Conservation (phyloP, 2,888 invertebrate genomes). For the Synergus gifuensis region DNA sequence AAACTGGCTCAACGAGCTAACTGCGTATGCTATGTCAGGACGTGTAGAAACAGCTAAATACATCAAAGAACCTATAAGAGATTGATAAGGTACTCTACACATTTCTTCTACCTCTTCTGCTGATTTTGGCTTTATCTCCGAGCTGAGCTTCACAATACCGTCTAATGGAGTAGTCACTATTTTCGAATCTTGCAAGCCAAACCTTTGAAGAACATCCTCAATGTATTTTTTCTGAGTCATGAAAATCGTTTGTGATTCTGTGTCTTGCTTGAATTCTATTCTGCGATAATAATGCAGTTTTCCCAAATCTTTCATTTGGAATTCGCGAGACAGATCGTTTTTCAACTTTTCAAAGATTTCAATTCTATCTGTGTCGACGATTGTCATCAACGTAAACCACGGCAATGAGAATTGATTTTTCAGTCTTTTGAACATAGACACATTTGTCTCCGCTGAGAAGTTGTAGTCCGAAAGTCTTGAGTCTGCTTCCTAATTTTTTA, state of each 20-base stretch:
- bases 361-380: constrained; percentile 51
- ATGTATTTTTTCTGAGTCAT: constrained; percentile 45
- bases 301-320: background rate
- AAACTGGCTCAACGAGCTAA: background rate
- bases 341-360: constrained; percentile 45
- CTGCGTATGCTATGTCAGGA: background rate
- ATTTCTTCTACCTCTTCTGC: background rate
- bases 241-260: constrained; percentile 24
- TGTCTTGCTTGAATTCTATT: constrained; percentile 51
- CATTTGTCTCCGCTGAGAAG: too few species aligned
- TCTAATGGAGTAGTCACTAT: constrained; percentile 45
- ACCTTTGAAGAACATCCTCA: constrained; percentile 46
- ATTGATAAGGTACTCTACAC: background rate
- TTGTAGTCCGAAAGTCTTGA: constrained; percentile 47
- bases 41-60: too few species aligned
- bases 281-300: constrained; percentile 58
- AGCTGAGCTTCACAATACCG: background rate
- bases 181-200: constrained; percentile 54
- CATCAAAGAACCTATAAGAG: background rate
- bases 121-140: background rate
- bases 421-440: constrained; percentile 47
- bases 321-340: constrained; percentile 39
- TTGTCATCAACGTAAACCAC: constrained; percentile 60
- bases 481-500: constrained; percentile 47
- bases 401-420: constrained; percentile 48